Base-by-base conservation (phyloP, 37 sponge, comb jelly and placozoan species). In the Oscarella lobularis region DNA sequence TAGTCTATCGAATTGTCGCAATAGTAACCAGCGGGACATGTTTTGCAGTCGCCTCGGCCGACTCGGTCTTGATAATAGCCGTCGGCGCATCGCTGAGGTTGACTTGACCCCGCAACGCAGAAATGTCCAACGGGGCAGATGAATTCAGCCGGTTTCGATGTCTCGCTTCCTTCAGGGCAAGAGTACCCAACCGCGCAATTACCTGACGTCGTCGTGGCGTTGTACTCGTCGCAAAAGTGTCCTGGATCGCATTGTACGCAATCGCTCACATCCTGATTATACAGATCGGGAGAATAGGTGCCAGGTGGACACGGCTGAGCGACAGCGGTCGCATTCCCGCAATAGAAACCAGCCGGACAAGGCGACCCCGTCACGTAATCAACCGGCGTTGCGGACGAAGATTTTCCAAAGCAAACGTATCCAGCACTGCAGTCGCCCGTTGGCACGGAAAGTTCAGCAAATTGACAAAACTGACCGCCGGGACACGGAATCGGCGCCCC, bases 381-480 rank as follows among this genome's bases (percentile, higher is more conserved):
- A 14, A 29, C 6, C 31, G 71, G 71, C 5, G 6, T 14, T 29
- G 71, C 71, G 29, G 6, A 14, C 31, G 70, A 35, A 3, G 82
- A 35, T 39, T 55, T 36, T 2, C 40, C 76, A 2, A 37, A 41
- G 66, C 82, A 81, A 67, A 72, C 71, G 72, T 81, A 81, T 2
- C 82, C 82, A 3, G 41, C 72, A 30, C 40, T 38, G 36, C 82
- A 81, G 39, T 33, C 36, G 9, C 77, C 82, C 6, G 60, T 81
- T 2, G 77, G 77, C 2, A 67, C 77, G 29, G 76, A 27, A 38
- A 68, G 31, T 30, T 20, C 29, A 29, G 71, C 6, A 4, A 29
- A 14, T 68, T 14, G 29, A 68, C 71, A 68, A 35, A 34, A 68
- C 29, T 29, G 31, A 68, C 71, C 71, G 33, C 29, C 29, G 5